Conservation (phyloP, 92 coral and sea anemone species). For the Phenganax marumi region DNA sequence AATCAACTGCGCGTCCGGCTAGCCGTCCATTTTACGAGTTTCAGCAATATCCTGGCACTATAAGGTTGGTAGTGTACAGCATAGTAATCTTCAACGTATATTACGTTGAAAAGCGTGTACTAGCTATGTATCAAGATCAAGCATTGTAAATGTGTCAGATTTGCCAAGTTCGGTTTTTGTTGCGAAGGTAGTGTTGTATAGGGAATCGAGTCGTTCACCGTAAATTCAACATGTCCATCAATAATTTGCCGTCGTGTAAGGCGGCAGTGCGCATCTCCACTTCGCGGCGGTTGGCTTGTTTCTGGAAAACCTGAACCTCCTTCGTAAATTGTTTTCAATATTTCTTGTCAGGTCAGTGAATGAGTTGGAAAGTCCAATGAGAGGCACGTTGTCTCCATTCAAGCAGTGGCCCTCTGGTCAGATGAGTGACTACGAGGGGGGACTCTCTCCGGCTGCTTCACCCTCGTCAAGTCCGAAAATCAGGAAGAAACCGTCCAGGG, state of each 20-base stretch:
- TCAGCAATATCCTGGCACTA: slow-evolving; percentile 56
- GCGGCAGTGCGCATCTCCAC: neutral
- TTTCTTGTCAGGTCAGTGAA: neutral
- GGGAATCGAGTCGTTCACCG: too few species aligned
- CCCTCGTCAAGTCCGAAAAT: slow-evolving; percentile 32
- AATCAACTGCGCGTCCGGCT: slow-evolving; percentile 66
- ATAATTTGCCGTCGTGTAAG: neutral
- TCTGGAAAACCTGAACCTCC: neutral
- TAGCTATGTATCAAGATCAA: too few species aligned
- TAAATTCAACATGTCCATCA: too few species aligned
- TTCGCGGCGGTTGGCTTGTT: neutral
- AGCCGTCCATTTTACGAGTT: slow-evolving; percentile 62
- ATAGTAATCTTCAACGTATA: too few species aligned
- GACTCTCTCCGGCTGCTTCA: neutral
- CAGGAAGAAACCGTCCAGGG: neutral
- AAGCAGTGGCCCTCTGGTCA: slow-evolving; percentile 23
- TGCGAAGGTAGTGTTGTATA: too few species aligned
- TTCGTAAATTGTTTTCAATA: too few species aligned
- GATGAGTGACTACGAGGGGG: slow-evolving; percentile 15
- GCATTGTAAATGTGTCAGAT: too few species aligned
- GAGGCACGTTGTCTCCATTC: neutral
- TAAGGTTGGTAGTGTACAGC: slow-evolving; percentile 15
- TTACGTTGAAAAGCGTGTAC: too few species aligned
- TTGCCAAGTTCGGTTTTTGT: too few species aligned
- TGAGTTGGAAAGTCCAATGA: neutral